phyloP scores from a whole-genome alignment of 1,140 invertebrate species.

The Lasioglossum baleicum region DNA sequence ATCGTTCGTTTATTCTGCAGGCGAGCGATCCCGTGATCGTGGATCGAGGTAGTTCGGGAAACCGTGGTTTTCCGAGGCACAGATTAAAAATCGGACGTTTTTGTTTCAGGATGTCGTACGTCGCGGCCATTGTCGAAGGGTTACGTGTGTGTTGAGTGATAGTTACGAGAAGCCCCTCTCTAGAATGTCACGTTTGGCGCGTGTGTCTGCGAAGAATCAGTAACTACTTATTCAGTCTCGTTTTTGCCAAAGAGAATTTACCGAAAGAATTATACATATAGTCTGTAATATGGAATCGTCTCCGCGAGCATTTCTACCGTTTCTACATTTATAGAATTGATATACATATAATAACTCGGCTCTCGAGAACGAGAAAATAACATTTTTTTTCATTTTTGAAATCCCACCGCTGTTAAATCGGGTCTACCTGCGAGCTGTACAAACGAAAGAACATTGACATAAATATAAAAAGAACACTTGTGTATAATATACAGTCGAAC shows the following conservation, averaged over 20 bases:
- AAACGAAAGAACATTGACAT: neutral
- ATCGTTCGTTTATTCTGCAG: conserved; percentile 10
- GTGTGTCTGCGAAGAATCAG: conserved; percentile 82
- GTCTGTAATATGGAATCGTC: neutral
- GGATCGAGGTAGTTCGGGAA: neutral
- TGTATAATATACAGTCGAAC: neutral
- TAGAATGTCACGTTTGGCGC: conserved; percentile 81
- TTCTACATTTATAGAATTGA: conserved; percentile 2
- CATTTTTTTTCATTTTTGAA: too few relatives aligned
- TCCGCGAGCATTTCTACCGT: conserved; percentile 1
- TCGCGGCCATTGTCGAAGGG: conserved; percentile 10
- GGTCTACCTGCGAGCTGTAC: neutral
- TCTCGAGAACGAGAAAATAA: neutral
- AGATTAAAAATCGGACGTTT: conserved; percentile 48
- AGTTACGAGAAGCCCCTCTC: conserved; percentile 82
- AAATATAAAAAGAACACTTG: neutral
- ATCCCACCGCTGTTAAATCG: neutral
- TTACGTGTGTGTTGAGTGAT: conserved; percentile 65
- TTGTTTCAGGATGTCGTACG: conserved; percentile 66
- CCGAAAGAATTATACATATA: conserved; percentile 66
- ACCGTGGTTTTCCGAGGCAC: neutral
- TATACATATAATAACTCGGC: too few relatives aligned
- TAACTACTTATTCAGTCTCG: conserved; percentile 80
- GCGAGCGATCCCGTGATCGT: neutral
- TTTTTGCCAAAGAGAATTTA: conserved; percentile 80